Percentiles rank a stretch among this genome's conserved stretches.
phyloP scores from a whole-genome alignment of 2,797 vertebrate species.

The Triplophysa bombifrons region DNA sequence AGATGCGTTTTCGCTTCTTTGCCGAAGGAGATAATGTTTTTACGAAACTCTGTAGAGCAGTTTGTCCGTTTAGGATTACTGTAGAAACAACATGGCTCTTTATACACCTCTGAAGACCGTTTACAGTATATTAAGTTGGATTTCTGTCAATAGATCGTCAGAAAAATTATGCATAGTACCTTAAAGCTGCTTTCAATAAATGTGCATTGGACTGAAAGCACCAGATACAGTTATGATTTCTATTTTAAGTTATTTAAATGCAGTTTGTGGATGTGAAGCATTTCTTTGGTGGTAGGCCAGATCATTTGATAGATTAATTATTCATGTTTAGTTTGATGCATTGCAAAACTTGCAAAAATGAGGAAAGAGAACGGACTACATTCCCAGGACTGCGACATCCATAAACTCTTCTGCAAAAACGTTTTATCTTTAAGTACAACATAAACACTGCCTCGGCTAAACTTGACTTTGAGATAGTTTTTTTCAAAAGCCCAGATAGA shows the following conservation, averaged over 20 bases:
- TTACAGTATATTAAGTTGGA: too few species aligned
- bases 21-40: too few species aligned
- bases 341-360: constrained; percentile 21
- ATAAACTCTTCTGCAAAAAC: background rate
- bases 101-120: too few species aligned
- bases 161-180: too few species aligned
- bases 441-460: background rate
- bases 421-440: background rate
- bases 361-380: background rate
- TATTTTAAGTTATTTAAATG: background rate
- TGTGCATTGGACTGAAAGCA: too few species aligned
- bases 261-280: background rate
- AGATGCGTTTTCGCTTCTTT: too few species aligned
- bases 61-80: too few species aligned
- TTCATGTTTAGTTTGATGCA: constrained; percentile 18
- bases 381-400: background rate
- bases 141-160: too few species aligned
- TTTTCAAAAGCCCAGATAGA: background rate
- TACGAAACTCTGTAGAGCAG: too few species aligned
- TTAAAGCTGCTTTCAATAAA: too few species aligned
- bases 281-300: background rate
- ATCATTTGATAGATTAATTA: constrained; percentile 17
- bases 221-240: too few species aligned
- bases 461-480: background rate
- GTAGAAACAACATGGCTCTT: too few species aligned